A percentile compares a stretch with the other conserved stretches of the same genome.
Evolutionary conservation across 1,140 invertebrate genomes (phyloP).

Genomic region (Drosophila lacteicornis): DNA sequence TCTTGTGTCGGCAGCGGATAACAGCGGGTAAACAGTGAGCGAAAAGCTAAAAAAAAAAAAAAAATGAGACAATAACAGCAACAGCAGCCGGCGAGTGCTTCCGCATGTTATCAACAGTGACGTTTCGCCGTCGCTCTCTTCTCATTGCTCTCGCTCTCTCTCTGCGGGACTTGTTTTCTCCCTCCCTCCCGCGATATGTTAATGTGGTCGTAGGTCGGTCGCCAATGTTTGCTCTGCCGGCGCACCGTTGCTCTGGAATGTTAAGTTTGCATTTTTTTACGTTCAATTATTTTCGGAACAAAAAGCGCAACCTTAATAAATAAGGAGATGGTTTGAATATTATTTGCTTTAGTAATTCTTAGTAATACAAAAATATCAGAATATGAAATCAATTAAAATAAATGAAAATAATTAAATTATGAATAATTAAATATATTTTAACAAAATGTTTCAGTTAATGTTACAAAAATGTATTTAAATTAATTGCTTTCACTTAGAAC

Average conservation of each 20-base stretch:
- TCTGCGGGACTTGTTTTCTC: constrained; percentile 8
- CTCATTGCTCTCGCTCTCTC: constrained; percentile 8
- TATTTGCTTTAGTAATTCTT: too few relatives aligned
- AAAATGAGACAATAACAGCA: constrained; percentile 16
- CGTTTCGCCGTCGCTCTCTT: constrained; percentile 50
- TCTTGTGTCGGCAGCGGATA: constrained; percentile 14
- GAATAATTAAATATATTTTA: too few relatives aligned
- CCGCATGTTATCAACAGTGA: constrained; percentile 64
- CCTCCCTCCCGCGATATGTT: constrained; percentile 14
- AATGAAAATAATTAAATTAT: too few relatives aligned
- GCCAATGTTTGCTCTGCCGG: constrained; percentile 4
- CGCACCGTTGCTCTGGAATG: background rate
- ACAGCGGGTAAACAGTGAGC: constrained; percentile 13
- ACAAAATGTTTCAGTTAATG: too few relatives aligned
- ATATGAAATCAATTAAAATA: background rate
- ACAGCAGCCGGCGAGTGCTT: constrained; percentile 26
- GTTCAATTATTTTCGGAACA: background rate
- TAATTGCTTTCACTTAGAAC: too few relatives aligned
- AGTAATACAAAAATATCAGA: background rate
- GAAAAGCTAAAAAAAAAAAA: constrained; percentile 7
- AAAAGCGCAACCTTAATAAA: background rate
- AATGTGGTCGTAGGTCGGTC: constrained; percentile 36
- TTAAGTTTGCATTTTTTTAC: background rate
- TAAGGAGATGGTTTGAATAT: background rate
- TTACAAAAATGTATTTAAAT: too few relatives aligned